These are phyloP conservation scores for Halocynthia roretzi DNA, from an alignment of 23 tunicate species.

Conservation along the genomic window DNA sequence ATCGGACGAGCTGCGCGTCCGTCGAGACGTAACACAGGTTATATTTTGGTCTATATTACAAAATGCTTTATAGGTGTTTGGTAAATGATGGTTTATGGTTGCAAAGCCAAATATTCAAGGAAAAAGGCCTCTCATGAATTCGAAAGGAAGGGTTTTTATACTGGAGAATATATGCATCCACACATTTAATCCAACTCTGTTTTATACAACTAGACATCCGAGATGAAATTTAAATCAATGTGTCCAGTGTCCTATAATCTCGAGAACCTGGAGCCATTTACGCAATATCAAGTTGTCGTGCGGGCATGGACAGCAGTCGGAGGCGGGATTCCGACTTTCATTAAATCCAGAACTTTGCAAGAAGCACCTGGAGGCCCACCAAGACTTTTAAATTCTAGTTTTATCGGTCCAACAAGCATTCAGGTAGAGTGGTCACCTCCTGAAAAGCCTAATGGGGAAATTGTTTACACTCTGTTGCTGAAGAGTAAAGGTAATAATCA, in stretches of 20 bases:
- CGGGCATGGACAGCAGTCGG: slow-evolving; percentile 30
- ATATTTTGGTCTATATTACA: no score
- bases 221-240: not conserved
- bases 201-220: not conserved
- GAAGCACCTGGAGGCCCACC: slow-evolving; percentile 54
- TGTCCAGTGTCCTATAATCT: slow-evolving; percentile 8
- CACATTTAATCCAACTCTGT: no score
- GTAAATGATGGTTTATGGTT: no score
- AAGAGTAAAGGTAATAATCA: no score
- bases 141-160: no score
- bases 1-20: no score
- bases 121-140: not conserved
- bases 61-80: no score
- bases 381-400: not conserved
- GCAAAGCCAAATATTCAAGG: no score
- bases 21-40: no score
- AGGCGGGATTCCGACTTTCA: slow-evolving; percentile 5
- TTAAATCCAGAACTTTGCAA: slow-evolving; percentile 1
- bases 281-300: slow-evolving; percentile 21
- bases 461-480: no score
- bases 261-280: slow-evolving; percentile 24
- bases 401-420: slow-evolving; percentile 10
- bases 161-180: not conserved
- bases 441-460: slow-evolving; percentile 5
- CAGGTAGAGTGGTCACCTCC: slow-evolving; percentile 11